Base-by-base conservation (phyloP, 1,140 invertebrate species). In the Musca vetustissima region DNA sequence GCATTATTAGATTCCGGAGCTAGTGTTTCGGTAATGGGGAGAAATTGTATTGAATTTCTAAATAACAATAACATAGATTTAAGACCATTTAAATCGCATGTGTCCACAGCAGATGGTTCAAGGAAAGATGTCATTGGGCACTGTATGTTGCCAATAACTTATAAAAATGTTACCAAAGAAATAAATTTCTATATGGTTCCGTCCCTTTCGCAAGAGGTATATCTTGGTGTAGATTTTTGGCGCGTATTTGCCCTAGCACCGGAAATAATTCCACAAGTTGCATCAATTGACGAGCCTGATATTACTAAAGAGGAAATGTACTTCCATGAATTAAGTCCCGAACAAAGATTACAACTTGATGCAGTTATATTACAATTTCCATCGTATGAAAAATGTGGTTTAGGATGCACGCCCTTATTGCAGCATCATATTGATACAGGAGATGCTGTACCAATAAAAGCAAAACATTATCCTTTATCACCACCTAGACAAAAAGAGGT, bases 391-490 rank as follows among this genome's bases (percentile, higher is more conserved):
- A 50, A 50, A 7, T 19, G 15, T 17, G 49, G 49, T 2, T 19
- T 50, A 7, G 49, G 13, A 19, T 50, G 49, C n/a, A 50, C 49
- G 2, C 6, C 15, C n/a, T 50, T 50, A 17, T 17, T 50, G n/a
- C 14, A 50, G 19, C 49, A 50, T 50, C n/a, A 50, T n/a, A 50
- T 50, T 19, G 49, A 50, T 19, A 50, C 49, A 2, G 49, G 49
- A 1, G 49, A 50, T 50, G 49, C 49, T 17, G 49, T 14, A 7
- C 49, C 49, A 14, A 50, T 50, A n/a, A 50, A 50, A 50, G 19
- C n/a, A 17, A 19, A 21, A 11, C 57, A 50, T 28, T 68, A 61
- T 47, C 57, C 55, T 0, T n/a, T 68, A 17, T 68, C 67, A 2
- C 67, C 67, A 2, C 53, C 67, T 1, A 13, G 43, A 1, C 53